Conservation (phyloP, 1,140 invertebrate species). For the Zaprionus lachaisei region DNA sequence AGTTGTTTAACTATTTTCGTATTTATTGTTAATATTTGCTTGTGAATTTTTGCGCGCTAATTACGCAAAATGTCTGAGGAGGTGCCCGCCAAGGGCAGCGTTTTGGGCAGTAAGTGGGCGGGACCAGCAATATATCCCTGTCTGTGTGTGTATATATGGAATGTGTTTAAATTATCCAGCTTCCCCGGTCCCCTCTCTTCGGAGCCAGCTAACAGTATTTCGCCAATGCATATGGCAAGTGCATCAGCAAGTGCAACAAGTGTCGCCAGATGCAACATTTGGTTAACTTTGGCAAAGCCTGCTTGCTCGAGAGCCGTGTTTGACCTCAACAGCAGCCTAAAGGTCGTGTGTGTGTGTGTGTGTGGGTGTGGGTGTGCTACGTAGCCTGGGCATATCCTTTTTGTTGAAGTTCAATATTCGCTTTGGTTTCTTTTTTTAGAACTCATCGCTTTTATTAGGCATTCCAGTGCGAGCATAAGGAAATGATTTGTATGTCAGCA, state of each 20-base stretch:
- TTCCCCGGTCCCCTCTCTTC: not conserved
- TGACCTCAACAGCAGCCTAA: slow-evolving; percentile 68
- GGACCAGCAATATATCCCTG: not conserved
- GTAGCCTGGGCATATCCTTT: slow-evolving; percentile 53
- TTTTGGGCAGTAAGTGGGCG: slow-evolving; percentile 80
- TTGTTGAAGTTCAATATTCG: slow-evolving; percentile 33
- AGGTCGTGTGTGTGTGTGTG: slow-evolving; percentile 55
- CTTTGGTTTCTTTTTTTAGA: slow-evolving; percentile 62
- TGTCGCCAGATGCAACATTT: slow-evolving; percentile 24
- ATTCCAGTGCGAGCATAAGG: not conserved
- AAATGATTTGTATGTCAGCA: not conserved
- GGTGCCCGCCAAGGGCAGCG: slow-evolving; percentile 75
- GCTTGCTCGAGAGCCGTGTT: slow-evolving; percentile 15
- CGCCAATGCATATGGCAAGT: slow-evolving; percentile 55
- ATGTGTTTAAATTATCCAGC: not conserved
- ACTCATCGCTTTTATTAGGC: not conserved
- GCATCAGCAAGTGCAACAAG: slow-evolving; percentile 75
- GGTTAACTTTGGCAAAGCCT: slow-evolving; percentile 10
- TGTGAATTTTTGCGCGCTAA: slow-evolving; percentile 8
- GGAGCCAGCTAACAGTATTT: slow-evolving; percentile 23
- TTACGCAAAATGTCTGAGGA: slow-evolving; percentile 66
- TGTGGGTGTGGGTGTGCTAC: slow-evolving; percentile 3
- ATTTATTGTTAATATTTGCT: slow-evolving; percentile 7
- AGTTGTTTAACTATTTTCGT: not conserved
- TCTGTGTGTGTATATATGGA: not conserved